Evolutionary conservation across 1,140 invertebrate genomes (phyloP).

Genomic region (Drosophila bocqueti): DNA sequence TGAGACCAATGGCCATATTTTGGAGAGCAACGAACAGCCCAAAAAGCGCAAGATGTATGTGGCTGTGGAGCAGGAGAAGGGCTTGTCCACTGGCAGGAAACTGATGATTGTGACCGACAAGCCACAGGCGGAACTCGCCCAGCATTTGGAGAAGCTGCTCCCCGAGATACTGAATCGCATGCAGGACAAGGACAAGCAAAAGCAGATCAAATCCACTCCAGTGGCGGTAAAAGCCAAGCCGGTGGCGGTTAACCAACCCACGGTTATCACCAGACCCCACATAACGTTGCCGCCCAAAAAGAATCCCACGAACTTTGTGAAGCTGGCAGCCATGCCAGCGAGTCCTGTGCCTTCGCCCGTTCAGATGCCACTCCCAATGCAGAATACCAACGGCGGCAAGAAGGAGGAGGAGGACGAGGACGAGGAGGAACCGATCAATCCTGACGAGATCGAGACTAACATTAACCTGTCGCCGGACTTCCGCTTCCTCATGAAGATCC

Average conservation of each 20-base stretch:
- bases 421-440: slow-evolving; percentile 14
- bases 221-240: slow-evolving; percentile 19
- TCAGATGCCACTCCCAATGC: slow-evolving; percentile 7
- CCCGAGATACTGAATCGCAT: slow-evolving; percentile 76
- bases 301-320: slow-evolving; percentile 76
- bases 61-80: slow-evolving; percentile 77
- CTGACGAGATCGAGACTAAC: slow-evolving; percentile 63
- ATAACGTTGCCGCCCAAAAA: slow-evolving; percentile 82
- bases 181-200: slow-evolving; percentile 66
- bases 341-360: slow-evolving; percentile 6
- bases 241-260: slow-evolving; percentile 2
- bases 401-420: slow-evolving; percentile 25
- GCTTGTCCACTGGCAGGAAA: slow-evolving; percentile 54
- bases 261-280: slow-evolving; percentile 36
- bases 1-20: slow-evolving; percentile 39
- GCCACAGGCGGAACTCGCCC: slow-evolving; percentile 59
- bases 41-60: slow-evolving; percentile 80
- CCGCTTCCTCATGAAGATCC: slow-evolving; percentile 81
- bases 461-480: slow-evolving; percentile 81
- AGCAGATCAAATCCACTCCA: slow-evolving; percentile 18
- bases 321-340: slow-evolving; percentile 29
- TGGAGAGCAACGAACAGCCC: slow-evolving; percentile 42
- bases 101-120: slow-evolving; percentile 78
- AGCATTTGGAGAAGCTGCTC: slow-evolving; percentile 77
- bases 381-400: slow-evolving; percentile 22